Evolutionary conservation across 2,888 invertebrate species (phyloP), one percentile per base, ranked within the genome.

Genomic region (Polydesmus complanatus): DNA sequence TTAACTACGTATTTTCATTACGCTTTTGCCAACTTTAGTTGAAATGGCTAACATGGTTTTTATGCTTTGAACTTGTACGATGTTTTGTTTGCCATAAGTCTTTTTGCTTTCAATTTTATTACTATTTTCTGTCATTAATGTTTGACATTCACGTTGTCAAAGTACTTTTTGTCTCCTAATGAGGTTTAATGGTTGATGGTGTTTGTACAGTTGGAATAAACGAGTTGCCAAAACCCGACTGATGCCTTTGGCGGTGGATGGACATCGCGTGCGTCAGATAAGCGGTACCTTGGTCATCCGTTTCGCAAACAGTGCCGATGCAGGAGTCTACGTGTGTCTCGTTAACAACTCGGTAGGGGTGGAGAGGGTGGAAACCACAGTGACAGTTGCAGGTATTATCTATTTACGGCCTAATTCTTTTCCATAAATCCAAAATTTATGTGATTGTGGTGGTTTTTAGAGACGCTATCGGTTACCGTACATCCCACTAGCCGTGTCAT

Each of bases 271-370:
- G 22, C 88, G 89, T 69, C 92, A 93, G 78, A 89, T 91, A 21
- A 92, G 93, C 64, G 94, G 94, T 62, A 94, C 94, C 64, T 78
- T 96, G 68, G 89, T 94, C 68, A 92, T 96, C 67, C 84, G 87
- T 66, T 88, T 92, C 72, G 91, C 93, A n/a, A 84, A 86, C 69
- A 90, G 92, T 53, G 87, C 88, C 69, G 94, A 96, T 75, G 91
- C 91, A 65, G 94, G 94, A 69, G 89, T 90, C 77, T 96, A 95
- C 73, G 77, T 90, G 64, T 95, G 95, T 73, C 89, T 93, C 65
- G 94, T 93, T 1, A 92, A 91, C 72, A 96, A 96, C 73, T 88
- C 90, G 0, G 91, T 94, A 54, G 95, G 95, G 37, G 71, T 89
- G 21, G 91, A 93, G 74, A 89, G 89, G 69, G 91, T 92, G 0